Evolutionary conservation across 2,797 vertebrate species (phyloP).

Genomic region (Taeniopygia guttata): DNA sequence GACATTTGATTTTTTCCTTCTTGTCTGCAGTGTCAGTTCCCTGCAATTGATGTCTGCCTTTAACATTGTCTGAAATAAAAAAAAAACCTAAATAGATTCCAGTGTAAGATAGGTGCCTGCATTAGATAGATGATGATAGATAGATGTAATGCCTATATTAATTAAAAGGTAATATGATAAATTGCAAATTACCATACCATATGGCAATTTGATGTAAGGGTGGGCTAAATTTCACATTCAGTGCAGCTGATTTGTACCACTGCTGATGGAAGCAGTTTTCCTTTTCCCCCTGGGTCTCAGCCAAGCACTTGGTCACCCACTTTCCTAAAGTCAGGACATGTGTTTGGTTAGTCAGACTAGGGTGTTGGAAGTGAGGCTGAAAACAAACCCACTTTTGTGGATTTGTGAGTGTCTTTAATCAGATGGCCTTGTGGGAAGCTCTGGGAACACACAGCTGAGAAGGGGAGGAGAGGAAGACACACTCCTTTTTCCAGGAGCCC

Average conservation of each 20-base stretch:
- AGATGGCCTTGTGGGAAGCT: neutral
- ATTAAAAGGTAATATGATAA: neutral
- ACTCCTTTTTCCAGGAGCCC: neutral
- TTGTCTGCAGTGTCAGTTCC: neutral
- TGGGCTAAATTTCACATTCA: neutral
- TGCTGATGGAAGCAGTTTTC: neutral
- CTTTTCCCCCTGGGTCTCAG: neutral
- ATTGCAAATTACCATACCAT: neutral
- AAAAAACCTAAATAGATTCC: neutral
- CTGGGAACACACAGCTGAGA: neutral
- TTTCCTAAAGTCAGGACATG: neutral
- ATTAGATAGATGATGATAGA: neutral
- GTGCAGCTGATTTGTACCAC: neutral
- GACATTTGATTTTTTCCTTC: neutral
- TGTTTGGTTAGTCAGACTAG: neutral
- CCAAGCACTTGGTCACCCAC: neutral
- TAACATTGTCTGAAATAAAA: neutral
- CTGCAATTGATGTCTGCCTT: neutral
- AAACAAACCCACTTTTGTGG: neutral
- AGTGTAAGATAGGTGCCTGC: neutral
- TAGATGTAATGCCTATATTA: neutral
- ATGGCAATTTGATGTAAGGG: neutral
- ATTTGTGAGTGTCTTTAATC: neutral
- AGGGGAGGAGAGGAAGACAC: neutral
- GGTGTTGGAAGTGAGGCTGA: neutral